A percentile compares a stretch with the other conserved stretches of the same genome.
Conservation (phyloP, 2,113 vertebrate species). For the Coryphaenoides rupestris region DNA sequence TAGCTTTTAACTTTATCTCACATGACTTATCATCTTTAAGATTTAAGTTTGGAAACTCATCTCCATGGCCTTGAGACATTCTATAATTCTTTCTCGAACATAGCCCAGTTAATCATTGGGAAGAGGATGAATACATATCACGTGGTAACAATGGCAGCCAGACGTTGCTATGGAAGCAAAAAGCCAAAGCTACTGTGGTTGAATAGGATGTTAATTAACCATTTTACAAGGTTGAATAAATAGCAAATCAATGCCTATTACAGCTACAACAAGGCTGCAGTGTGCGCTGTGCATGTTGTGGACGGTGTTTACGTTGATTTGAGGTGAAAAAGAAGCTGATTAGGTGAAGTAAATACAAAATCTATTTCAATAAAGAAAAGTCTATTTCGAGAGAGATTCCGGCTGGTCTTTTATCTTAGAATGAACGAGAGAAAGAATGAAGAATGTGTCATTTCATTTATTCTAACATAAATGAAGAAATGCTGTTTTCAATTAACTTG, state of each 20-base stretch:
- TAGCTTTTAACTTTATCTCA: background rate
- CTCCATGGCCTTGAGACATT: background rate
- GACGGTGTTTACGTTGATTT: no score
- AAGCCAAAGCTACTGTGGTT: background rate
- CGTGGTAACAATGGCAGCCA: constrained; percentile 3
- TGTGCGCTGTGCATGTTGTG: background rate
- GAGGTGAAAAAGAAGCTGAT: no score
- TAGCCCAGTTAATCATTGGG: background rate
- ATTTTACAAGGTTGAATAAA: constrained; percentile 15
- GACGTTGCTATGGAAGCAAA: constrained; percentile 9
- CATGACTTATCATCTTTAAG: no score
- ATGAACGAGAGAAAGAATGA: no score
- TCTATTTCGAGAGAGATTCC: no score
- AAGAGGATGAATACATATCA: background rate
- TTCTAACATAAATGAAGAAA: no score
- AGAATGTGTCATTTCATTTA: no score
- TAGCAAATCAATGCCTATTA: background rate
- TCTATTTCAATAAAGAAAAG: no score
- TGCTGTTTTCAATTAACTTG: no score
- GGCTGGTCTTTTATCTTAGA: no score
- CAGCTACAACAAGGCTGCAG: constrained; percentile 11
- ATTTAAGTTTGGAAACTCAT: background rate
- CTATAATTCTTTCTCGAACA: background rate
- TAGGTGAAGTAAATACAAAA: no score
- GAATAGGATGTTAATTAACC: constrained; percentile 29